Conservation (phyloP, 2,888 invertebrate genomes). For the Andrena chrysosceles region DNA sequence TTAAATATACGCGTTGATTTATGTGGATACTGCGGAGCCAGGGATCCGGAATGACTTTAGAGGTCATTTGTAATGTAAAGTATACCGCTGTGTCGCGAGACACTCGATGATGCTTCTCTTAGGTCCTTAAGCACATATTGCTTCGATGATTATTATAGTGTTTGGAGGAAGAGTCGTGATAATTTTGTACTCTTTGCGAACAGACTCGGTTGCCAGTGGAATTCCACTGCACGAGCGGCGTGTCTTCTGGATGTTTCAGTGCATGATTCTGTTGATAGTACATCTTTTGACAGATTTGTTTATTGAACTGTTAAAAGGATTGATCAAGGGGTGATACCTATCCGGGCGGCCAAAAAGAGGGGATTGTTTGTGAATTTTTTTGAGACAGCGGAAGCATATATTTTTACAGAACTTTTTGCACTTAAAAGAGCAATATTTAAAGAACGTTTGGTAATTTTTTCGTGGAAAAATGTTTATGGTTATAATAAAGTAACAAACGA, state of each 20-base stretch:
- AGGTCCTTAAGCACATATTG: constrained; percentile 3
- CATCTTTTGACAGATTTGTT: not conserved
- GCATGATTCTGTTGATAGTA: not conserved
- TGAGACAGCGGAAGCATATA: too few species aligned
- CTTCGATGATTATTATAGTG: not conserved
- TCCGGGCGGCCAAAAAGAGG: too few species aligned
- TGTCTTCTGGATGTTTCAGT: not conserved
- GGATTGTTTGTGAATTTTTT: too few species aligned
- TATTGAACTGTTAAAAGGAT: not conserved
- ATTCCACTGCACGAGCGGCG: not conserved
- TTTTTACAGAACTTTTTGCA: too few species aligned
- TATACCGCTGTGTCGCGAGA: not conserved
- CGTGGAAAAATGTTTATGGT: too few species aligned
- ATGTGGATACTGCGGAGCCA: too few species aligned
- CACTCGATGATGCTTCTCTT: constrained; percentile 13
- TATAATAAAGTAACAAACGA: too few species aligned
- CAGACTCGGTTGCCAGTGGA: not conserved
- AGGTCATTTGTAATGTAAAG: not conserved
- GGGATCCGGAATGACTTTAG: too few species aligned
- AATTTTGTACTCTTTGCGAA: not conserved
- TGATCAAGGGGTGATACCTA: too few species aligned
- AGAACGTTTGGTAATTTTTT: too few species aligned
- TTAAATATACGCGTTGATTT: too few species aligned
- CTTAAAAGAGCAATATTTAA: too few species aligned
- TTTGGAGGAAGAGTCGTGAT: not conserved